phyloP scores from a whole-genome alignment of 2,113 vertebrate genomes.

The Thalassarche chlororhynchos region DNA sequence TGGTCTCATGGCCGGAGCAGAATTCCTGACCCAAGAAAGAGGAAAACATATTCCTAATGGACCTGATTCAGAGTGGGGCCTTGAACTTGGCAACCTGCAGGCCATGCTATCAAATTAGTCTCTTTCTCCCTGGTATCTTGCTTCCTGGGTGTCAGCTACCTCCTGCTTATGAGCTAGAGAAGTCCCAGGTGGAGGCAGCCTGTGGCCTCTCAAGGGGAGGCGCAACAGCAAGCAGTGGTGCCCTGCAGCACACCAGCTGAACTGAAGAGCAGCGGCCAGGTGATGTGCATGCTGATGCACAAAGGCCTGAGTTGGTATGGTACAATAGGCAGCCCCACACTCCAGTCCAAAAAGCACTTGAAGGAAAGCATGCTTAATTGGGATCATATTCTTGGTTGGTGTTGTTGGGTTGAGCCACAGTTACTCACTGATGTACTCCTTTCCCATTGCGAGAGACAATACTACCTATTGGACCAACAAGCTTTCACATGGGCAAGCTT shows the following conservation, averaged over 20 bases:
- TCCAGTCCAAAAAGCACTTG: neutral
- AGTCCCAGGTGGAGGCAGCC: neutral
- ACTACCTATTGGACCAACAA: neutral
- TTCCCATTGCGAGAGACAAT: neutral
- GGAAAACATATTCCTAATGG: neutral
- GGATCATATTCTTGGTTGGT: neutral
- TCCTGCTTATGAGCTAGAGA: neutral
- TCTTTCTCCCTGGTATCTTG: neutral
- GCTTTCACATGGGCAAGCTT: neutral
- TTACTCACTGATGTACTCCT: neutral
- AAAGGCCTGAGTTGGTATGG: neutral
- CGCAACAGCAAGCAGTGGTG: neutral
- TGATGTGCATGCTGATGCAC: no score
- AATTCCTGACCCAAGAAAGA: neutral
- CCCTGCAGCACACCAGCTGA: neutral
- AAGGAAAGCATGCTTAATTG: neutral
- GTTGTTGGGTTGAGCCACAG: neutral
- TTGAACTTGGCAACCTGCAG: neutral
- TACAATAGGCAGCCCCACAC: neutral
- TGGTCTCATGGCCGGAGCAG: neutral
- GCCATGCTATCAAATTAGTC: neutral
- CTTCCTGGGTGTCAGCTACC: neutral
- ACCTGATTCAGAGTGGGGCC: neutral
- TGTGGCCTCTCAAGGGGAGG: neutral
- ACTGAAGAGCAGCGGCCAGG: neutral